Evolutionary conservation across 2,797 vertebrate species (phyloP).

Genomic region (Holocentrus rufus): DNA sequence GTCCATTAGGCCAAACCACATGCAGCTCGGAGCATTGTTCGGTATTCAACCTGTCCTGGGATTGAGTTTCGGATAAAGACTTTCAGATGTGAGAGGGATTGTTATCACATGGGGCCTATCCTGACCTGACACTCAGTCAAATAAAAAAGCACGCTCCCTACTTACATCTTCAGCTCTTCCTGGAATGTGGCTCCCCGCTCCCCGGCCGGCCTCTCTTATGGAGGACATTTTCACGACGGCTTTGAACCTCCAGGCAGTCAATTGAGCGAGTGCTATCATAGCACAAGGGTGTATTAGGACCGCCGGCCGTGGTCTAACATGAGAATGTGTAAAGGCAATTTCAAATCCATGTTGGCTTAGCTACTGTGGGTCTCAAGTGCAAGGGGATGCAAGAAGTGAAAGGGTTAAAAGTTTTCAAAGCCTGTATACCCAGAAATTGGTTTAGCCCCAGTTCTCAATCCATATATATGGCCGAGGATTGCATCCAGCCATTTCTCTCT

Average conservation of each 20-base stretch:
- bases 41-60: slow-evolving; percentile 50
- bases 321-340: background rate
- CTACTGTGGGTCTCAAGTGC: background rate
- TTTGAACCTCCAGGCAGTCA: slow-evolving; percentile 24
- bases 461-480: slow-evolving; percentile 35
- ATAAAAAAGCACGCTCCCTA: slow-evolving; percentile 41
- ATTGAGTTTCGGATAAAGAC: slow-evolving; percentile 59
- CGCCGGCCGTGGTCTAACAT: background rate
- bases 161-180: slow-evolving; percentile 29
- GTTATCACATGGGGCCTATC: slow-evolving; percentile 58
- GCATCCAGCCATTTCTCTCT: slow-evolving; percentile 20
- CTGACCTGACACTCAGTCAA: slow-evolving; percentile 51
- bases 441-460: slow-evolving; percentile 48
- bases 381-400: slow-evolving; percentile 1
- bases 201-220: background rate
- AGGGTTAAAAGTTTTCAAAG: slow-evolving; percentile 37
- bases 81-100: slow-evolving; percentile 70
- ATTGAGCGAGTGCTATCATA: background rate
- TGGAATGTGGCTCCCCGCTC: slow-evolving; percentile 46
- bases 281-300: background rate
- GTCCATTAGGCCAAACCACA: slow-evolving; percentile 25
- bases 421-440: slow-evolving; percentile 28
- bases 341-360: slow-evolving; percentile 1
- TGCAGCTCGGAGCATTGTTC: slow-evolving; percentile 33
- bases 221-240: slow-evolving; percentile 16